Conservation (phyloP, 35 echinoderm and acorn worm genomes). For the Apostichopus japonicus region DNA sequence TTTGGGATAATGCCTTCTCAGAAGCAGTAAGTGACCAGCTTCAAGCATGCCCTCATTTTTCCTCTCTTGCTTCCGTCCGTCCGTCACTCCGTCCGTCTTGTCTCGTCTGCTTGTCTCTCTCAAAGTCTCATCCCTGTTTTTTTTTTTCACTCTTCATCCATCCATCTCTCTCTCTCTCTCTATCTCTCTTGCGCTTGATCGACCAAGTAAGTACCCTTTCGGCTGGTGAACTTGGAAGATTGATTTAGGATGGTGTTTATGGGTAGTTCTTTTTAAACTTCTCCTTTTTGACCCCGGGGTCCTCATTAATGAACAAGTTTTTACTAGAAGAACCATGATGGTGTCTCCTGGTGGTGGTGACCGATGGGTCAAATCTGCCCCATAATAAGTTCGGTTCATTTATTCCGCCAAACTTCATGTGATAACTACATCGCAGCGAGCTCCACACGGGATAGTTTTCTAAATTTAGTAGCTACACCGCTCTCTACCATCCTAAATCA, state of each 20-base stretch:
- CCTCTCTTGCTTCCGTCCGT: neutral
- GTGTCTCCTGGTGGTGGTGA: no score
- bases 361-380: no score
- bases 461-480: neutral
- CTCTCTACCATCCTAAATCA: neutral
- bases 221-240: neutral
- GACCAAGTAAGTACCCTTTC: neutral
- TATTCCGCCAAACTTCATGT: no score
- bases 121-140: neutral
- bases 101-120: conserved; percentile 33
- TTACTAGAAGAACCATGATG: no score
- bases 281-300: neutral
- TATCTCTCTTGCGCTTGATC: neutral
- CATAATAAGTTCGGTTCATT: no score
- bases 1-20: conserved; percentile 99
- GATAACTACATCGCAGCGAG: no score
- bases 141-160: neutral
- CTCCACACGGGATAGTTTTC: no score
- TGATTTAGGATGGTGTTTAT: neutral
- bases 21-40: conserved; percentile 94
- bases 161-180: neutral
- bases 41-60: conserved; percentile 46
- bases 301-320: no score
- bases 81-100: neutral
- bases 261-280: neutral